Conservation (phyloP, 1,140 invertebrate species). For the Portunus trituberculatus region DNA sequence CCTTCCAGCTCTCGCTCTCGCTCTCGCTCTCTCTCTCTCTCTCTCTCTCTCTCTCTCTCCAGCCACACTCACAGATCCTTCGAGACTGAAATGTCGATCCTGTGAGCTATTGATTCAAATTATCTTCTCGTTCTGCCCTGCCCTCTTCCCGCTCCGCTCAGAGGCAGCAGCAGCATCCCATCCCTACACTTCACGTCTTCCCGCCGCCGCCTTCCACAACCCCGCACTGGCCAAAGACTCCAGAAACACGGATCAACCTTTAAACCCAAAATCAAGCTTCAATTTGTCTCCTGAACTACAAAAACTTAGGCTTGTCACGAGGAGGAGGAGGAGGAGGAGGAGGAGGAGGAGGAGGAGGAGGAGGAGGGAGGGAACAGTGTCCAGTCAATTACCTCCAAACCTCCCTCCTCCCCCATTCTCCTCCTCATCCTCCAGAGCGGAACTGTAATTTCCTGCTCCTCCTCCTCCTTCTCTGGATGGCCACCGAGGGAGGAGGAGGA, state of each 20-base stretch:
- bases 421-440: conserved; percentile 24
- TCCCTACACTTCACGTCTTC: no score
- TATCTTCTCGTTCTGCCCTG: neutral
- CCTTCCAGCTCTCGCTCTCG: neutral
- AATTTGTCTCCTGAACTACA: neutral
- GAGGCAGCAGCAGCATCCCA: no score
- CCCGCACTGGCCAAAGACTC: neutral
- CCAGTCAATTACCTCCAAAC: conserved; percentile 24
- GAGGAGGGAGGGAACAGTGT: neutral
- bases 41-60: neutral
- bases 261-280: neutral
- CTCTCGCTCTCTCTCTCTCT: neutral
- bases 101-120: neutral
- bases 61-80: no score
- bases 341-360: neutral
- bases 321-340: neutral
- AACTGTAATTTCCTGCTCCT: conserved; percentile 61
- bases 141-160: neutral
- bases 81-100: neutral
- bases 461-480: neutral
- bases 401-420: neutral
- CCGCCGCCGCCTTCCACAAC: no score
- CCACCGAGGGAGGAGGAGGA: neutral
- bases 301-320: neutral
- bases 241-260: neutral